Evolutionary conservation across 2,797 vertebrate species (phyloP).

Genomic region (Ceryle rudis): DNA sequence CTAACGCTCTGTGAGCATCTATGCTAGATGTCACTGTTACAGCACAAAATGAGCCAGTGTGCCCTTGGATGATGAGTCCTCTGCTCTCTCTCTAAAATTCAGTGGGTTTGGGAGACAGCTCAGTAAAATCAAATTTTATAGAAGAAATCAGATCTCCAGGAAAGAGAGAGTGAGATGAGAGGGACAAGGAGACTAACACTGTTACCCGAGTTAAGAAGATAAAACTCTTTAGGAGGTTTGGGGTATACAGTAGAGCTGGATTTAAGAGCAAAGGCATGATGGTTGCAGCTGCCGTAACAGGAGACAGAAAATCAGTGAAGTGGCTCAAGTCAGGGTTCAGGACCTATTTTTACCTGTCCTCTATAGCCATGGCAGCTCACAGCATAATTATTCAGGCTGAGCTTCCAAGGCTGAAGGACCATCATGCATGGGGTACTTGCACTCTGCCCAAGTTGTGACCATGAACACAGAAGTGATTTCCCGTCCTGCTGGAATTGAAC

Average conservation of each 20-base stretch:
- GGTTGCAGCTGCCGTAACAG: not conserved
- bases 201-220: not conserved
- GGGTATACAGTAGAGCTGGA: not conserved
- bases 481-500: not conserved
- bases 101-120: not conserved
- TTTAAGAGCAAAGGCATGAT: not conserved
- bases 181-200: not conserved
- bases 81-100: not conserved
- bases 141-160: not conserved
- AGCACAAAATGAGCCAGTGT: not conserved
- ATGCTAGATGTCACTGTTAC: not conserved
- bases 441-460: not conserved
- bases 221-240: not conserved
- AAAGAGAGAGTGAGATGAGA: not conserved
- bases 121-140: not conserved
- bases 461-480: not conserved
- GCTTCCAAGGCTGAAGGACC: not conserved
- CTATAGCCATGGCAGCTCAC: not conserved
- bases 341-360: not conserved
- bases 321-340: not conserved
- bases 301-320: not conserved
- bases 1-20: fast-evolving
- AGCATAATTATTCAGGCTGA: not conserved
- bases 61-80: not conserved
- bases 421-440: fast-evolving